Base-by-base conservation (phyloP, 1,140 invertebrate species). In the Trachymyrmex cornetzi region DNA sequence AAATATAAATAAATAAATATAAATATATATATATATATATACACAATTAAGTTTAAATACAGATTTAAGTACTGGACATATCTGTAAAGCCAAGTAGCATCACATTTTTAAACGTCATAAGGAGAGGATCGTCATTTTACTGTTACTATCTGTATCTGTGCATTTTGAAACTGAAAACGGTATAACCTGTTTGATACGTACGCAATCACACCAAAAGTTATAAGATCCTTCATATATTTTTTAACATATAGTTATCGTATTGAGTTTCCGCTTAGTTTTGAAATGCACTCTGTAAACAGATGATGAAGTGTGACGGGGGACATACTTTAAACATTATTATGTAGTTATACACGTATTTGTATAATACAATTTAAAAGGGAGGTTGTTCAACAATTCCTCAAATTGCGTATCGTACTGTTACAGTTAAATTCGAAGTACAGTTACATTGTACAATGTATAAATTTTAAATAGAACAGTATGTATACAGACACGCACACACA, bases 51-150 rank as follows among this genome's bases (percentile, higher is more conserved):
- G 88, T 91, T 90, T 90, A 88, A 91, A 91, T 88, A 87, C 84
- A 92, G 85, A 55, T 91, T 90, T 90, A 91, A 87, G 87, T 92
- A 92, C 91, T 89, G 92, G 91, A 94, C 94, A 94, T 94, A 94
- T 94, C 94, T 93, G 89, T 92, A 93, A 93, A 91, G 91, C 87
- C 90, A 92, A 90, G 91, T 94, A 94, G 91, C 93, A 91, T 92
- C 89, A 92, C 88, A 87, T 92, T 90, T 92, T 89, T 90, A 88
- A 91, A 88, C 59, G 34, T 85, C 87, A 81, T 88, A 87, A 88
- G 59, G 77, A 50, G 38, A 88, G 91, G 91, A 90, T 88, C 86
- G 86, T 87, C 87, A 90, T 90, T 90, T 90, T 91, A 92, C 80
- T 86, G 77, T 92, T 90, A 87, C 75, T 80, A 87, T 85, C 80